Percentiles rank a stretch among this genome's conserved stretches.
These are phyloP conservation scores for Carassius auratus DNA, from an alignment of 2,113 vertebrate genomes.

Conservation along the genomic window DNA sequence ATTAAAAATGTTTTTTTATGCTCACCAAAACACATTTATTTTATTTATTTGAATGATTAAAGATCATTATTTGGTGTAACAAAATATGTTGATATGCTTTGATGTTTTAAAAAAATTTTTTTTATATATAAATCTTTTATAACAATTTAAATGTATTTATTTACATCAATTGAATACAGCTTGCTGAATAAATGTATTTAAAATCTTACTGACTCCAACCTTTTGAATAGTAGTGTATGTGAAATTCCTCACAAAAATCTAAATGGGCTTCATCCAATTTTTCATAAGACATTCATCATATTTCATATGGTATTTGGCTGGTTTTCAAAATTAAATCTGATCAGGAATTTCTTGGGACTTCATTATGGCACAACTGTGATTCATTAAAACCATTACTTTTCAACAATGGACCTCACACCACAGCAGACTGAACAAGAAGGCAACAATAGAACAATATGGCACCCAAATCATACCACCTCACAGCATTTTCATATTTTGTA, in stretches of 20 bases:
- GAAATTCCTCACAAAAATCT: neutral
- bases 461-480: neutral
- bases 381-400: slow-evolving; percentile 9
- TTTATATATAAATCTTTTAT: too few species aligned
- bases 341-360: neutral
- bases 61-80: too few species aligned
- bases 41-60: neutral
- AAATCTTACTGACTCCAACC: neutral
- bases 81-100: too few species aligned
- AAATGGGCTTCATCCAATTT: neutral
- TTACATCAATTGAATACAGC: too few species aligned
- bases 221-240: too few species aligned
- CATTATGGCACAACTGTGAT: slow-evolving; percentile 2
- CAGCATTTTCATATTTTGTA: neutral
- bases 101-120: too few species aligned
- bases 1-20: neutral
- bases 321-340: neutral
- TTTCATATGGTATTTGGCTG: neutral
- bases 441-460: neutral
- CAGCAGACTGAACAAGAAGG: neutral
- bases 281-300: neutral
- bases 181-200: neutral
- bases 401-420: slow-evolving; percentile 27
- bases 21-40: neutral
- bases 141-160: too few species aligned